Evolutionary conservation across 2,888 invertebrate species (phyloP), one percentile per base, ranked within the genome.

Genomic region (Stenotaenia linearis): DNA sequence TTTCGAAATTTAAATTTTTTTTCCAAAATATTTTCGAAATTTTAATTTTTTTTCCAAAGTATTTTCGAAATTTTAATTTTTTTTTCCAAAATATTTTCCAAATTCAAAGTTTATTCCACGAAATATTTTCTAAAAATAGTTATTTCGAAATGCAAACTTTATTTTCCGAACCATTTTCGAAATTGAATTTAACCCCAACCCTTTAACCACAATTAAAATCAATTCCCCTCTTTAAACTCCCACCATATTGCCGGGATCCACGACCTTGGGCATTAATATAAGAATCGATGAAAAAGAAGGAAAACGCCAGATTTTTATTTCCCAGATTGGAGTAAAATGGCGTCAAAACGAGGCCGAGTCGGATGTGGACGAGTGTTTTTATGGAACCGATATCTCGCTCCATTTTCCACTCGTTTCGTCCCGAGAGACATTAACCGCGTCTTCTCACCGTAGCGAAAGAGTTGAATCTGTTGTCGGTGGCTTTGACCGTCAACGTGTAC

Each of bases 401-500:
- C 45, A 45, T 45, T 45, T 45, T 45, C 45, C 45, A 12, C 45
- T 32, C 32, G 32, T 32, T 32, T 32, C 32, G 32, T 32, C 32
- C 32, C 32, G 32, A 32, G 32, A 32, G 32, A 32, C 45, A 45
- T 45, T 45, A 74, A 35, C 35, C 32, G 32, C 32, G 32, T 32
- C 69, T 35, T 35, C 78, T 61, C 45, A 81, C 81, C 40, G 79
- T 81, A 12, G 80, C 80, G 21, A 80, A 75, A 32, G 81, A 76
- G 28, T 79, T 74, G 37, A 79, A 81, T 75, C 56, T 80, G 23
- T 76, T 69, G 50, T 82, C 82, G n/a, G 76, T 40, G 30, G 81
- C 82, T 78, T 80, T 75, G 6, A 82, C 81, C 7, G 69, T 77
- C 15, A 82, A 40, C 9, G 78, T 75, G 78, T 80, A 82, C 6